Percentiles rank a stretch among this genome's conserved stretches.
phyloP scores from a whole-genome alignment of 2,113 vertebrate genomes.

The Erythrolamprus reginae region DNA sequence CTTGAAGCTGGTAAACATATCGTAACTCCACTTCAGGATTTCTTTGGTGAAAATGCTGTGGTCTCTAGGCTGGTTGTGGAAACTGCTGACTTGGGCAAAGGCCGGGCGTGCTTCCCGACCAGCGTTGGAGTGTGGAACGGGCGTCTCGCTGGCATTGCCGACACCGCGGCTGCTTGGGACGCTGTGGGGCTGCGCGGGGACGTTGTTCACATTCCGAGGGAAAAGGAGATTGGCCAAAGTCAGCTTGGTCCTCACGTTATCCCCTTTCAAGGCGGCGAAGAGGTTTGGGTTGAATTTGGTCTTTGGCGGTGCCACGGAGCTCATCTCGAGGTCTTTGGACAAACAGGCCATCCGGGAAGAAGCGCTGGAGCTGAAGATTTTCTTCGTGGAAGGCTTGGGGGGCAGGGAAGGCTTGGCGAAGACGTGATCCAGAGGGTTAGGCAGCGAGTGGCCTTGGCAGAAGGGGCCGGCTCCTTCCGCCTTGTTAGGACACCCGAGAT shows the following conservation, averaged over 20 bases:
- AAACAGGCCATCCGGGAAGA: slow-evolving; percentile 74
- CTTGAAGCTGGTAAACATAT: slow-evolving; percentile 68
- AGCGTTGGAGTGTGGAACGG: not conserved
- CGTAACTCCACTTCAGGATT: slow-evolving; percentile 73
- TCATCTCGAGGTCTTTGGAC: slow-evolving; percentile 68
- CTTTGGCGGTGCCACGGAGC: slow-evolving; percentile 46
- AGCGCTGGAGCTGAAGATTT: slow-evolving; percentile 69
- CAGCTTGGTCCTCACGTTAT: fast-evolving
- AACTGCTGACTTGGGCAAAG: not conserved
- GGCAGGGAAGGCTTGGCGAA: slow-evolving; percentile 71
- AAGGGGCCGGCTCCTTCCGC: slow-evolving; percentile 2
- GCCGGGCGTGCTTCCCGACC: not conserved
- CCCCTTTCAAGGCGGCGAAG: fast-evolving
- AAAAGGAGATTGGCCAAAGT: not conserved
- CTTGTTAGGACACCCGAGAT: slow-evolving; percentile 44
- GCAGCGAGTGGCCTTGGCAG: slow-evolving; percentile 45
- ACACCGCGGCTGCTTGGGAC: not conserved
- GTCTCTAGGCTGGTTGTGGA: slow-evolving; percentile 40
- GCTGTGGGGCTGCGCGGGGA: slow-evolving; percentile 16
- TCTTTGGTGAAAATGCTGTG: slow-evolving; percentile 61
- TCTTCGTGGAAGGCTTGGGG: slow-evolving; percentile 68
- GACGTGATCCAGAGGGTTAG: slow-evolving; percentile 42
- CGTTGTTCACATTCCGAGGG: not conserved
- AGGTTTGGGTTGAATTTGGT: slow-evolving; percentile 42
- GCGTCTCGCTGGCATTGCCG: not conserved